Conservation (phyloP, 2,797 vertebrate genomes). For the Fistularia tabacaria region DNA sequence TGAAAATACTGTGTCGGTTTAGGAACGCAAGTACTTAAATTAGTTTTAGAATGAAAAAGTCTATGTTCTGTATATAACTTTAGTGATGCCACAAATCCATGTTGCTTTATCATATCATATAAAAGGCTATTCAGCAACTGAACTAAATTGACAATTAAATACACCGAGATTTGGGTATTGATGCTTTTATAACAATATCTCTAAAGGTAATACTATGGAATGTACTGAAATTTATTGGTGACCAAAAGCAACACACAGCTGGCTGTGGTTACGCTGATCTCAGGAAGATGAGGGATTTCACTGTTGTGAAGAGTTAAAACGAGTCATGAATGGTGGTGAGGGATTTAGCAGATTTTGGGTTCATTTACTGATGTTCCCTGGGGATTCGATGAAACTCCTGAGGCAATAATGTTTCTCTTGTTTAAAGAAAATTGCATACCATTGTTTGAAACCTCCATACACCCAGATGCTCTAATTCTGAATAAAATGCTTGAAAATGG, state of each 20-base stretch:
- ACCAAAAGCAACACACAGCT: constrained; percentile 45
- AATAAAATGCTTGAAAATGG: constrained; percentile 37
- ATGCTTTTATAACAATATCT: constrained; percentile 30
- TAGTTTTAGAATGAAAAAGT: constrained; percentile 63
- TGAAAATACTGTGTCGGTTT: constrained; percentile 53
- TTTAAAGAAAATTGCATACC: constrained; percentile 6
- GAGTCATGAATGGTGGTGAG: constrained; percentile 36
- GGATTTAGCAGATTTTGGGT: constrained; percentile 48
- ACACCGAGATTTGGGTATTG: constrained; percentile 32
- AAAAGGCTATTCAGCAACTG: constrained; percentile 24
- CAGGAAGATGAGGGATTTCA: constrained; percentile 29
- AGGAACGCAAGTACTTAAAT: constrained; percentile 70
- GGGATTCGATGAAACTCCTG: constrained; percentile 7
- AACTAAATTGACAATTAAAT: constrained; percentile 21
- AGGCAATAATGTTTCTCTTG: constrained; percentile 54
- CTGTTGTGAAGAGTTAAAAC: constrained; percentile 45
- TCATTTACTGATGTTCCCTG: constrained; percentile 42
- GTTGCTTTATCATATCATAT: constrained; percentile 11
- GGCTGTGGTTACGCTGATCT: constrained; percentile 45
- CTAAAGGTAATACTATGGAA: constrained; percentile 18
- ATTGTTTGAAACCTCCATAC: constrained; percentile 33
- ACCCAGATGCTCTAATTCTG: constrained; percentile 22
- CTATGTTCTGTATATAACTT: constrained; percentile 38
- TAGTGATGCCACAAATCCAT: background rate
- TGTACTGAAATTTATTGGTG: constrained; percentile 35